Base-by-base conservation (phyloP, 2,113 vertebrate genomes). In the Nibea coibor region DNA sequence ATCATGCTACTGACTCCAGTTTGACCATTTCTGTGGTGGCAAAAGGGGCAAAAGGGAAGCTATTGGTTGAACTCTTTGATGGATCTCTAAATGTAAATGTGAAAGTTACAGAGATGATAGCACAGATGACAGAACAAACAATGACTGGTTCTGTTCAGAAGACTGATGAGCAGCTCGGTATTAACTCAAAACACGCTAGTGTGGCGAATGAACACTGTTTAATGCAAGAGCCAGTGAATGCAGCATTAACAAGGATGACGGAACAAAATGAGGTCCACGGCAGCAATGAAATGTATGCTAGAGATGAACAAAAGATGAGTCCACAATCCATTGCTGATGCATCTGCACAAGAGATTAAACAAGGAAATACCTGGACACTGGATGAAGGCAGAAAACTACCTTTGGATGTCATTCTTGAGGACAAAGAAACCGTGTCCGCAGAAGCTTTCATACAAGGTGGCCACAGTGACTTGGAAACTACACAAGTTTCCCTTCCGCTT, bases 31-130 rank as follows among this genome's bases (percentile, higher is more conserved):
- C 93, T 26, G 93, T 97, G 2, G 92, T 96, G 35, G 94, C 93
- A 31, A 97, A 95, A 89, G 95, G 94, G 47, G 81, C 88, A n/a
- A 91, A 93, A 62, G 97, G 97, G 69, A 96, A 95, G 53, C 86
- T 97, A 51, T 86, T 96, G 61, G 88, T 98, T 59, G 96, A 97
- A 78, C 86, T 99, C 0, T 96, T 96, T 88, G 91, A 96, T 63
- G 92, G 87, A 20, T 91, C 88, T 31, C 48, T 86, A 58, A 95
- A 96, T 84, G 87, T 98, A 70, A 99, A 96, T 82, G 86, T 83
- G 7, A 92, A 81, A 28, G 81, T 97, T 75, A 96, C 95, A 80
- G 92, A 95, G 77, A 92, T 81, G 71, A 54, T 88, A 2, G 42
- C 26, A 35, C 71, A 77, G 39, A 47, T 43, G 2, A 77, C 12